These are phyloP conservation scores for Andrena minutula DNA, from an alignment of 2,888 invertebrate species.

Conservation along the genomic window DNA sequence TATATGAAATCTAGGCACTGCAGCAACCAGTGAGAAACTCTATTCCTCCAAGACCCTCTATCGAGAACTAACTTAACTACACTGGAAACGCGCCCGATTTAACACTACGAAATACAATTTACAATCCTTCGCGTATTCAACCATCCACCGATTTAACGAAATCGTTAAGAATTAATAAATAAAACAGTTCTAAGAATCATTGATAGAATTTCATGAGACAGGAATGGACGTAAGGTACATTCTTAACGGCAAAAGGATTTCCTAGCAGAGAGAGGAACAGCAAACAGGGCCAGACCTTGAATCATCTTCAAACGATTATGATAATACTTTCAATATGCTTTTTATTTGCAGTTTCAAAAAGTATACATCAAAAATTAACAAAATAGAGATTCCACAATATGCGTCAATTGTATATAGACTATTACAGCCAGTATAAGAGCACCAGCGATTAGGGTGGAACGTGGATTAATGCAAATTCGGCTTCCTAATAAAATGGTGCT, in stretches of 20 bases:
- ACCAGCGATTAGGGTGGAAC: background rate
- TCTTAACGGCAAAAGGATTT: background rate
- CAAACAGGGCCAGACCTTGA: background rate
- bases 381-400: constrained; percentile 34
- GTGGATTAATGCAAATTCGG: too few species aligned
- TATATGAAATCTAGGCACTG: too few species aligned
- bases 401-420: constrained; percentile 3
- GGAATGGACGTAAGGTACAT: too few species aligned
- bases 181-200: too few species aligned
- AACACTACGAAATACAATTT: constrained; percentile 8
- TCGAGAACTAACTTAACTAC: constrained; percentile 9
- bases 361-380: constrained; percentile 31
- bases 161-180: background rate
- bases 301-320: background rate
- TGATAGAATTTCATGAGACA: too few species aligned
- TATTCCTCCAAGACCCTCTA: background rate
- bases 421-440: constrained; percentile 18
- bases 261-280: constrained; percentile 5
- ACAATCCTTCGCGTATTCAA: background rate
- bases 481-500: background rate
- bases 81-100: background rate
- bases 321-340: background rate
- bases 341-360: constrained; percentile 25
- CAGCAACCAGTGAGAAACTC: background rate
- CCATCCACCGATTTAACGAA: background rate